phyloP scores from a whole-genome alignment of 2,888 invertebrate genomes.

The Tetranychus truncatus region DNA sequence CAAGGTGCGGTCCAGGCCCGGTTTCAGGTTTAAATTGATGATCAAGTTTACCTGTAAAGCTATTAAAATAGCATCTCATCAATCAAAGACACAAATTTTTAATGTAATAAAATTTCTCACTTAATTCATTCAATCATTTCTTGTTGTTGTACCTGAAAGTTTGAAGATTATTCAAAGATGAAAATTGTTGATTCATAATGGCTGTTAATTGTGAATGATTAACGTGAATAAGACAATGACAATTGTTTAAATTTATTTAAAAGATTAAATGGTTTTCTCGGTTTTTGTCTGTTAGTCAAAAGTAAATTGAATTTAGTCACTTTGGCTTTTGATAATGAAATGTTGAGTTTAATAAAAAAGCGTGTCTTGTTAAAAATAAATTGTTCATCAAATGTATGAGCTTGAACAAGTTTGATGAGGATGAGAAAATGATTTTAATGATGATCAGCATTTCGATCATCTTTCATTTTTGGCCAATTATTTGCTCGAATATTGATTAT shows the following conservation, averaged over 20 bases:
- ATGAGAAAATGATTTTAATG: neutral
- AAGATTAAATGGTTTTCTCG: no score
- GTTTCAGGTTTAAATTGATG: no score
- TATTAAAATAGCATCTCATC: neutral
- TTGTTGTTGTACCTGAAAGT: neutral
- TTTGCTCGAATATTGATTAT: neutral
- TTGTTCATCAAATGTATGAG: neutral
- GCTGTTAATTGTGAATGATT: no score
- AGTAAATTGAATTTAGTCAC: no score
- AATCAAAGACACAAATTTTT: neutral
- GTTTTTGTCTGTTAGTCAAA: no score
- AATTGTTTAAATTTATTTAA: no score
- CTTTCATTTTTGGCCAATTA: neutral
- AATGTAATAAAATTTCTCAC: neutral
- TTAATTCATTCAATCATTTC: neutral
- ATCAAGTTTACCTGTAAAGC: no score
- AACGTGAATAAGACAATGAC: no score
- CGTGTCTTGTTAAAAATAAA: conserved; percentile 1
- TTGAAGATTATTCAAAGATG: neutral
- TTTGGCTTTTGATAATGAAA: no score
- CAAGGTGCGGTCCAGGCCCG: no score
- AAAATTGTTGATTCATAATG: neutral
- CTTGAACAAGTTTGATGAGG: neutral
- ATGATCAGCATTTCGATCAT: neutral
- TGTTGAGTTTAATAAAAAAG: neutral